Evolutionary conservation across 2,888 invertebrate species (phyloP).

Genomic region (Polyploca ridens): DNA sequence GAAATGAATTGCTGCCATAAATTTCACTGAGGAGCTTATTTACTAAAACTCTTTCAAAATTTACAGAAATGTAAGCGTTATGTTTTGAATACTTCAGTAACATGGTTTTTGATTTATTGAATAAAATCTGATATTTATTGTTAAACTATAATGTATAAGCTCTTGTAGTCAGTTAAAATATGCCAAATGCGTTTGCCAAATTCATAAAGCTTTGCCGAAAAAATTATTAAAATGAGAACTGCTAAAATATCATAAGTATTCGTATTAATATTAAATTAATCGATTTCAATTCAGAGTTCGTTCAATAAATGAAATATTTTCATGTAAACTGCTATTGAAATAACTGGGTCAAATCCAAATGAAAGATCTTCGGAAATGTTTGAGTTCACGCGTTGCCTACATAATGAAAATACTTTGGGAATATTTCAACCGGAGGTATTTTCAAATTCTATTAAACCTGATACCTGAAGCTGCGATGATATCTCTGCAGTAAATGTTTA

Average conservation of each 20-base stretch:
- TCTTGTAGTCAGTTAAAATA: too few species aligned
- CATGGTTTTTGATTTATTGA: background rate
- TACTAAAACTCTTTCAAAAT: background rate
- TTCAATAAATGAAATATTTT: conserved; percentile 6
- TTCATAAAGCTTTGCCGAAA: too few species aligned
- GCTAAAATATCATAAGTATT: too few species aligned
- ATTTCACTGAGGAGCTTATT: background rate
- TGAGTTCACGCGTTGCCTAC: conserved; percentile 8
- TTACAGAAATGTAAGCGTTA: too few species aligned
- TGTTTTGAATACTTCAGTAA: too few species aligned
- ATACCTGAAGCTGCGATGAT: conserved; percentile 1
- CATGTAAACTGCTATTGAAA: conserved; percentile 14
- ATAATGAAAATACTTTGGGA: conserved; percentile 8
- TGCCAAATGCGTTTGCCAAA: too few species aligned
- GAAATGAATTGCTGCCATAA: conserved; percentile 1
- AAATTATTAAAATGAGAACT: too few species aligned
- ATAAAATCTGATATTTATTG: background rate
- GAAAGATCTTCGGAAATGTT: conserved; percentile 14
- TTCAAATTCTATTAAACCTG: conserved; percentile 6
- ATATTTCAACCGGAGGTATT: conserved; percentile 7
- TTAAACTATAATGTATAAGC: background rate
- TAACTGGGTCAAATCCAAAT: conserved; percentile 15
- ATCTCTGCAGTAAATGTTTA: conserved; percentile 1
- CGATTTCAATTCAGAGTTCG: background rate
- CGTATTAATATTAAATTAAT: background rate